Evolutionary conservation across 2,888 invertebrate genomes (phyloP), one percentile per base, ranked within the genome.

Genomic region (Zaprionus lineosus): DNA sequence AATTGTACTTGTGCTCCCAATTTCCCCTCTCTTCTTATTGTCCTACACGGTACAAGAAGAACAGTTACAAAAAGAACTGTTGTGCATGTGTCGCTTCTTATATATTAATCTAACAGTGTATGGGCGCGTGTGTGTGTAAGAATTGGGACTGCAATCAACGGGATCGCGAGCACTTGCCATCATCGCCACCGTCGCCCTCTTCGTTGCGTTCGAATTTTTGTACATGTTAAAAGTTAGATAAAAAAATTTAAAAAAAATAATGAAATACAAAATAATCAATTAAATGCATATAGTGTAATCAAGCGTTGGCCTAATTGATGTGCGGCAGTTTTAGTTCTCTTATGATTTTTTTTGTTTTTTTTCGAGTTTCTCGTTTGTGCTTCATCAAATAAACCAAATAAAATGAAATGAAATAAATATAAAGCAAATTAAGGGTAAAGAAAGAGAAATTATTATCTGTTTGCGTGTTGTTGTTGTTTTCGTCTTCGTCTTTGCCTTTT

Each of bases 181-280:
- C 43, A 41, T 18, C 31, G 53, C 60, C 53, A 18, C 28, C n/a
- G 47, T 47, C 41, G 14, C 26, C 3, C 21, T 41, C 40, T 6
- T n/a, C 5, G 39, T 39, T 18, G 21, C 9, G 39, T 31, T 43
- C 41, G 24, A 33, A 46, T 26, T 37, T 59, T 59, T 24, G 9
- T 46, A 15, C 24, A 41, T 44, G 40, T 55, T 51, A 39, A 39
- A 46, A 28, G 24, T 29, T 34, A 53, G 52, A 63, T 51, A 41
- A 29, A 50, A 53, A 43, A 46, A 46, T 21, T 12, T 9, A 36
- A 43, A 61, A n/a, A 12, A 46, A 37, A 34, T 36, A 65, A 56
- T 46, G 31, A 56, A 59, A 47, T 51, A 63, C 46, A 67, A 67
- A 56, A 64, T 63, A 74, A 66, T 64, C 73, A 72, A 72, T 70